Base-by-base conservation (phyloP, 2,888 invertebrate genomes). In the Alviniconcha strummeri region DNA sequence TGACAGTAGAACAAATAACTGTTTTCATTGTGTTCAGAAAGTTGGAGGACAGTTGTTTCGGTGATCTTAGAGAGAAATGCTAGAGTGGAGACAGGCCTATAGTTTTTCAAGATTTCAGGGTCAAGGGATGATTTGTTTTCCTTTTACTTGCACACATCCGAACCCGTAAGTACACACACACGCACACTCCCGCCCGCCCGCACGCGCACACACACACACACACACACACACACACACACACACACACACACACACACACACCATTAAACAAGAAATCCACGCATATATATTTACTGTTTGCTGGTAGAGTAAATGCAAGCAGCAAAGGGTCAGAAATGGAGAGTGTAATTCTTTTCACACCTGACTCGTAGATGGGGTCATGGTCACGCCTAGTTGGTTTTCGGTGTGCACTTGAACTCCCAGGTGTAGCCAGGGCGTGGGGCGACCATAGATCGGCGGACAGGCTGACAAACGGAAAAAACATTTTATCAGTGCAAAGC, bases 361-460 rank as follows among this genome's bases (percentile, higher is more conserved):
- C 71, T 36, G 36, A 36, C 36, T 36, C 36, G 36, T 36, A 36
- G 36, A 36, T 36, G 36, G 36, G 36, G 36, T 64, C 17, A 64
- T 71, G n/a, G 71, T 71, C 71, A 71, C 71, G 71, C n/a, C 19
- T 71, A 57, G 56, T 17, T 79, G 82, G 57, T 67, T 19, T 55
- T 11, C 4, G 77, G 52, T 19, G 76, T 76, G 56, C 84, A 84
- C 71, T 76, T 69, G 19, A 19, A 81, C 19, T 79, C 67, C 84
- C 84, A 85, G 36, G 78, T 67, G 80, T 85, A 85, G 19, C 85
- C 85, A 11, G 84, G 84, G n/a, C 52, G 74, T 9, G 85, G 82
- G n/a, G 84, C 75, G 8, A 84, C 11, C 74, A 82, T 74, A 13
- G 80, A 72, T 13, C 82, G 64, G 9, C 79, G 76, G 15, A 13